Conservation (phyloP, 2,888 invertebrate genomes). For the Xanthia icteritia region DNA sequence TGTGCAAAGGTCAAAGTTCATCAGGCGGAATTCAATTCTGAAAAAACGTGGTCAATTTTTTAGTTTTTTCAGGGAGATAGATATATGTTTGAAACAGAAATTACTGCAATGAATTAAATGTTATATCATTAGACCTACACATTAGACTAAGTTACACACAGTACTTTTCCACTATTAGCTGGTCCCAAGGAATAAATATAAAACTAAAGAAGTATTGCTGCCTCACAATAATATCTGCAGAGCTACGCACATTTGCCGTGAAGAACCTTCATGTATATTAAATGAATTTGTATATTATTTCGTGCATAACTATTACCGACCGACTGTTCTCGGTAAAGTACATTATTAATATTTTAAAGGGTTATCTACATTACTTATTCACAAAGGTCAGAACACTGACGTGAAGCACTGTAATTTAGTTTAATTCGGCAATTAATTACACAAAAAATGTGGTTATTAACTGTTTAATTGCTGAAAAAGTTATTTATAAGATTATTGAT, state of each 20-base stretch:
- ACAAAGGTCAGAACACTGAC: conserved; percentile 29
- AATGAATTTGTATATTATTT: conserved; percentile 37
- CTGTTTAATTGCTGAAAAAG: neutral
- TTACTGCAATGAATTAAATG: neutral
- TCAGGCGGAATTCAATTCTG: conserved; percentile 4
- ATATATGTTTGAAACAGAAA: neutral
- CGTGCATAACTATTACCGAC: conserved; percentile 19
- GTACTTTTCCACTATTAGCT: neutral
- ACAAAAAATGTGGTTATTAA: neutral
- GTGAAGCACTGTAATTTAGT: neutral
- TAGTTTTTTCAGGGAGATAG: neutral
- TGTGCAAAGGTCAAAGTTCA: conserved; percentile 51
- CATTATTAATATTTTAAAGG: conserved; percentile 44
- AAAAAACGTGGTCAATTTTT: conserved; percentile 18
- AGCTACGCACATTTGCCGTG: neutral
- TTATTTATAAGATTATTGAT: neutral
- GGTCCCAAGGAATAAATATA: neutral
- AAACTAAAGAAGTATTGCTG: neutral
- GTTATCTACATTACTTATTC: conserved; percentile 37
- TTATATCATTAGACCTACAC: neutral
- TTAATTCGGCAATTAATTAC: conserved; percentile 15
- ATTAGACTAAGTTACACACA: neutral
- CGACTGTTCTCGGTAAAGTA: conserved; percentile 33
- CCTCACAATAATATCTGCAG: conserved; percentile 6
- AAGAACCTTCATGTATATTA: conserved; percentile 30